phyloP scores from a whole-genome alignment of 2,888 invertebrate species.

The Deilephila elpenor region DNA sequence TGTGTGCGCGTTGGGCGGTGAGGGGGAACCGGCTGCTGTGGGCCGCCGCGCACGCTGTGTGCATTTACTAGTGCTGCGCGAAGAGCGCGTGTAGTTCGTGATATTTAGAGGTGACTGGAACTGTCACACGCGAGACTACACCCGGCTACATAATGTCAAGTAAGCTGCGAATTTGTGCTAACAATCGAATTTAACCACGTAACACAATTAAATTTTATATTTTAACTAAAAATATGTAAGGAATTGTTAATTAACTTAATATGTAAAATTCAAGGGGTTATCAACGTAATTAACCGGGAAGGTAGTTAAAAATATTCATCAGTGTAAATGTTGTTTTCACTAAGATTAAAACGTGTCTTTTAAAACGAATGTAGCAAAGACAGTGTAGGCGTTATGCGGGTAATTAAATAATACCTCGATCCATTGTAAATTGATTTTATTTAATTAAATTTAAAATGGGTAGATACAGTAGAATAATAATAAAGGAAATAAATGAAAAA shows the following conservation, averaged over 20 bases:
- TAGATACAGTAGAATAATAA: not conserved
- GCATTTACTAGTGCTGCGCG: slow-evolving; percentile 77
- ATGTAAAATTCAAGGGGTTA: not conserved
- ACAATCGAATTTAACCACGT: slow-evolving; percentile 6
- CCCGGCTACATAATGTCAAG: slow-evolving; percentile 82
- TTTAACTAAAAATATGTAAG: not conserved
- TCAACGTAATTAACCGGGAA: slow-evolving; percentile 17
- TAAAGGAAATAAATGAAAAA: no score
- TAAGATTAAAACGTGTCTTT: not conserved
- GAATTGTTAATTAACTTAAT: slow-evolving; percentile 1
- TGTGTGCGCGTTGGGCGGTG: slow-evolving; percentile 54
- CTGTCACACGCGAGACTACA: slow-evolving; percentile 76
- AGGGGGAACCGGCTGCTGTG: slow-evolving; percentile 57
- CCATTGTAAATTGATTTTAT: not conserved
- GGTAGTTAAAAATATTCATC: slow-evolving; percentile 25
- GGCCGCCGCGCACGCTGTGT: slow-evolving; percentile 65
- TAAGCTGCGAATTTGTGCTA: slow-evolving; percentile 51
- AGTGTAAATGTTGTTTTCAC: slow-evolving; percentile 11
- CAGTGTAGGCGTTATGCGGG: slow-evolving; percentile 13
- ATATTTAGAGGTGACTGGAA: slow-evolving; percentile 71
- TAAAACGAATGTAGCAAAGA: not conserved
- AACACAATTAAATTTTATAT: slow-evolving; percentile 8
- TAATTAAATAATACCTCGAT: slow-evolving; percentile 6
- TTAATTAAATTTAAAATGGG: slow-evolving; percentile 1
- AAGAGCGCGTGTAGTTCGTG: slow-evolving; percentile 78